Conservation (phyloP, 2,888 invertebrate genomes). For the Habroteleia sp. region DNA sequence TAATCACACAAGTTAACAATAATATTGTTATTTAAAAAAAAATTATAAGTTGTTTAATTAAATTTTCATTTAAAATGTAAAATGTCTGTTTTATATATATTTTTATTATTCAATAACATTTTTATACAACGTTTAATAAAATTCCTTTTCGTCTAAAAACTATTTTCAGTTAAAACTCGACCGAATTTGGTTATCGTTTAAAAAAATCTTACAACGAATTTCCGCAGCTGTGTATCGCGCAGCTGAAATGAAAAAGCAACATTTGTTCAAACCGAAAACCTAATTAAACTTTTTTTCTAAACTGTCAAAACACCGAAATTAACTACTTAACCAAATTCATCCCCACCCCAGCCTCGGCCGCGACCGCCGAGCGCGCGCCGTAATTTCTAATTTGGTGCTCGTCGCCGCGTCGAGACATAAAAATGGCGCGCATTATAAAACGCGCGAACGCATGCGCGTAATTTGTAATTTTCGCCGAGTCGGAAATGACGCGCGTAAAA, state of each 20-base stretch:
- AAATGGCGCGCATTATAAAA: constrained; percentile 10
- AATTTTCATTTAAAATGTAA: too few species aligned
- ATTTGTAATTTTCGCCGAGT: constrained; percentile 1
- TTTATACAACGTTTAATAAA: too few species aligned
- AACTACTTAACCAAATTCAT: not conserved
- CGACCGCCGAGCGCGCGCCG: not conserved
- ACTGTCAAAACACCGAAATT: not conserved
- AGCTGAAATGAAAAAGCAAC: constrained; percentile 3
- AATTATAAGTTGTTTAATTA: too few species aligned
- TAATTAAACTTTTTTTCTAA: constrained; percentile 16
- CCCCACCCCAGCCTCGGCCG: not conserved
- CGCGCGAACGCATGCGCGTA: not conserved
- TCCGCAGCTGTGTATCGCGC: too few species aligned
- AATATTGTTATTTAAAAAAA: too few species aligned
- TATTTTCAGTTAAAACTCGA: too few species aligned
- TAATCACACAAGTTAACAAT: too few species aligned
- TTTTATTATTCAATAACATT: too few species aligned
- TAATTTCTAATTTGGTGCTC: constrained; percentile 29
- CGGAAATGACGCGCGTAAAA: constrained; percentile 16
- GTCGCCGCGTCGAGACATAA: not conserved
- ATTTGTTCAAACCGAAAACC: constrained; percentile 1
- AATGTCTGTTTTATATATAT: too few species aligned
- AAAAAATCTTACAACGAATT: too few species aligned
- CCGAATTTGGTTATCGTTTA: too few species aligned
- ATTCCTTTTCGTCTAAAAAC: too few species aligned